Evolutionary conservation across 1,140 invertebrate genomes (phyloP).

Genomic region (Dermatophagoides farinae): DNA sequence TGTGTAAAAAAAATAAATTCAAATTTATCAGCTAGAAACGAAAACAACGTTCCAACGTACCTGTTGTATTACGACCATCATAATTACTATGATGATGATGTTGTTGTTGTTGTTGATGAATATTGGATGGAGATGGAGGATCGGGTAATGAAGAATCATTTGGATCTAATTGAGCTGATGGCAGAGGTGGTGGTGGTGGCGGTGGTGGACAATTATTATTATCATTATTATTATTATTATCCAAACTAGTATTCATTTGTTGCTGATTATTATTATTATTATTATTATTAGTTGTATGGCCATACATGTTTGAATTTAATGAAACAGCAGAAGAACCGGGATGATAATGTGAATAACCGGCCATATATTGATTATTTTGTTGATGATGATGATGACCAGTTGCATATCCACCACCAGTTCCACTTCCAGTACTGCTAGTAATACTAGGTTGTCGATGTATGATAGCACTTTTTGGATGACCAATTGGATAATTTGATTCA

Average conservation of each 20-base stretch:
- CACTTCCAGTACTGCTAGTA: background rate
- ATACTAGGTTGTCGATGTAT: background rate
- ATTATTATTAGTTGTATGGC: background rate
- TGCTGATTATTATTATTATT: too few relatives aligned
- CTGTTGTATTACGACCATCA: background rate
- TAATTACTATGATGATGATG: background rate
- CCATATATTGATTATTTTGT: constrained; percentile 38
- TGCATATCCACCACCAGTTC: background rate
- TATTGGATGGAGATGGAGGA: background rate
- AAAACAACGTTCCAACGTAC: background rate
- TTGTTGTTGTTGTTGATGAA: background rate
- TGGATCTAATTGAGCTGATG: background rate
- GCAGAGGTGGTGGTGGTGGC: background rate
- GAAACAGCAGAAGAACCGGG: background rate
- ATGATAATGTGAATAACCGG: constrained; percentile 31
- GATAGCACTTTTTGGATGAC: background rate
- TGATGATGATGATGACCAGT: background rate
- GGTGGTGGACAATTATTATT: background rate
- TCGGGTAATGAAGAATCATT: background rate
- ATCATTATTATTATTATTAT: too few relatives aligned
- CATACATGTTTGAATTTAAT: background rate
- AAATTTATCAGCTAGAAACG: background rate
- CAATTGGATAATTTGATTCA: background rate
- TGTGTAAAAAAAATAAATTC: background rate
- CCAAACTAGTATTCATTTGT: too few relatives aligned